Evolutionary conservation across 2,888 invertebrate genomes (phyloP).

Genomic region (Cordylochernes scorpioides): DNA sequence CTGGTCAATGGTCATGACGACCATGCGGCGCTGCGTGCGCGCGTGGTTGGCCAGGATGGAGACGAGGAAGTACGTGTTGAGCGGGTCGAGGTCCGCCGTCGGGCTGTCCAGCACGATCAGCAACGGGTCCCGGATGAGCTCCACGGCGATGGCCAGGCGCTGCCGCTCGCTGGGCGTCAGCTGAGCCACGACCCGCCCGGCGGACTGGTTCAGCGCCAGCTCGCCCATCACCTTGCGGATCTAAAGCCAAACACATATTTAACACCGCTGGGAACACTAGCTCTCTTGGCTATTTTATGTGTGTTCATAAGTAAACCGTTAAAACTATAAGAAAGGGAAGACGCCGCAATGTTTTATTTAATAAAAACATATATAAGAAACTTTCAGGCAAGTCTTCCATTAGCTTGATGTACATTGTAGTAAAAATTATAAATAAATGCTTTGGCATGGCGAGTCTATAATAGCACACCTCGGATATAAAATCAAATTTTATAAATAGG

Average conservation of each 20-base stretch:
- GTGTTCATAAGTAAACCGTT: too few relatives aligned
- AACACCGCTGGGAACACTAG: too few relatives aligned
- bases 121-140: constrained; percentile 81
- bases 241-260: too few relatives aligned
- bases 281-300: neutral
- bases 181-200: constrained; percentile 44
- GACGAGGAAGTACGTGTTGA: constrained; percentile 77
- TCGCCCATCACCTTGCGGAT: constrained; percentile 58
- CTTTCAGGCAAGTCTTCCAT: too few relatives aligned
- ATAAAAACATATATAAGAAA: too few relatives aligned
- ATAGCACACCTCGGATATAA: too few relatives aligned
- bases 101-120: constrained; percentile 36
- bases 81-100: constrained; percentile 71
- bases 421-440: too few relatives aligned
- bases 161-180: constrained; percentile 67
- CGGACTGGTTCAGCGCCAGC: constrained; percentile 67
- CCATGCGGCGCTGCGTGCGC: constrained; percentile 66
- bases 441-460: too few relatives aligned
- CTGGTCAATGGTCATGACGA: constrained; percentile 70
- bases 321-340: too few relatives aligned
- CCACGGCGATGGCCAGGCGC: constrained; percentile 64
- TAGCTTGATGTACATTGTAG: too few relatives aligned
- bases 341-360: too few relatives aligned
- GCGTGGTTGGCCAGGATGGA: constrained; percentile 65
- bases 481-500: too few relatives aligned